Percentiles rank a stretch among this genome's conserved stretches.
phyloP scores from a whole-genome alignment of 2,113 vertebrate species.

The Gavialis gangeticus region DNA sequence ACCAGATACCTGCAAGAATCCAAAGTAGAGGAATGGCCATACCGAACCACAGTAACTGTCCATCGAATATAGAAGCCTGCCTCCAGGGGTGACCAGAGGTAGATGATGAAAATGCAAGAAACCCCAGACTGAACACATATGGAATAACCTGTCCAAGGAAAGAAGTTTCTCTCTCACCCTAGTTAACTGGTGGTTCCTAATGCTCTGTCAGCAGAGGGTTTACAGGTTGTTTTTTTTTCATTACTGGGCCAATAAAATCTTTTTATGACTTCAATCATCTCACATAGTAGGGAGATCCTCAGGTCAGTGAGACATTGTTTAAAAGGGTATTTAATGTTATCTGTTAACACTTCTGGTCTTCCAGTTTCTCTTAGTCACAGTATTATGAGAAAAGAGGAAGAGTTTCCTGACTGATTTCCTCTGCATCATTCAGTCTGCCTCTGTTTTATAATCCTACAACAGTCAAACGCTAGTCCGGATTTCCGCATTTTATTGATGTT shows the following conservation, averaged over 20 bases:
- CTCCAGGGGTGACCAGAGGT: not conserved
- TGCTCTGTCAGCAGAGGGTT: not conserved
- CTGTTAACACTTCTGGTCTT: not conserved
- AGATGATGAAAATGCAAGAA: not conserved
- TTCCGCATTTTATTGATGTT: not conserved
- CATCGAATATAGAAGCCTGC: not conserved
- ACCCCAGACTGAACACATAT: not conserved
- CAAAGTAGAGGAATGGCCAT: not conserved
- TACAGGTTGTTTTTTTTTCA: not conserved
- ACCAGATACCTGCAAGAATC: conserved; percentile 82
- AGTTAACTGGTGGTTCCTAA: not conserved
- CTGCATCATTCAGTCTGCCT: not conserved
- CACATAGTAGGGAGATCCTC: not conserved
- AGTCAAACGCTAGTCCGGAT: not conserved
- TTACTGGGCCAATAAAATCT: not conserved
- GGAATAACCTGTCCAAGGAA: not conserved
- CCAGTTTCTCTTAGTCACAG: not conserved
- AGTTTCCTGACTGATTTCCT: not conserved
- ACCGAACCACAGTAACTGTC: not conserved
- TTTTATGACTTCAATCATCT: not conserved
- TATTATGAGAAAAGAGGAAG: not conserved
- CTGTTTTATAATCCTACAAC: not conserved
- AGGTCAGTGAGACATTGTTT: not conserved
- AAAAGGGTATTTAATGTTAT: not conserved
- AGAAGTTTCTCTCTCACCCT: not conserved